phyloP scores from a whole-genome alignment of 2,797 vertebrate genomes.

The Antrozous pallidus region DNA sequence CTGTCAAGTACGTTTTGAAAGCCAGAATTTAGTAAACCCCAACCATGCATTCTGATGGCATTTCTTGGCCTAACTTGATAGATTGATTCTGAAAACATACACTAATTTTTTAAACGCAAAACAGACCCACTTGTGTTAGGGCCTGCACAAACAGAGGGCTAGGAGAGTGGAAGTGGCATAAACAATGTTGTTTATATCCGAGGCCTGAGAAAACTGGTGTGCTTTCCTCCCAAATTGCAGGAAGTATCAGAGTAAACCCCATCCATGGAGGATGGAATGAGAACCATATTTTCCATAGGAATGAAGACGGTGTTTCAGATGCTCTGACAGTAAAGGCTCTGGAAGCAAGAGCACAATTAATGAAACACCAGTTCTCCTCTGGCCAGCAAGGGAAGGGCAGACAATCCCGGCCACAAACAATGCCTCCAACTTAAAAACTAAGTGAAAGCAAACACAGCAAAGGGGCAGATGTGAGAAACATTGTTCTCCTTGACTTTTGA shows the following conservation, averaged over 20 bases:
- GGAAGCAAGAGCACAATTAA: conserved; percentile 6
- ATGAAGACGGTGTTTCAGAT: conserved; percentile 33
- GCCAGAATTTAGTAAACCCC: conserved; percentile 53
- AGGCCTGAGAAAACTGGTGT: conserved; percentile 70
- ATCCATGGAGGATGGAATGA: conserved; percentile 74
- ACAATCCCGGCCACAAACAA: neutral
- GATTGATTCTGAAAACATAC: conserved; percentile 76
- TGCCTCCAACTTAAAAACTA: conserved; percentile 23
- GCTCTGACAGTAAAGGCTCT: conserved; percentile 54
- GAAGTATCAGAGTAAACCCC: conserved; percentile 75
- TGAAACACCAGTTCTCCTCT: conserved; percentile 19
- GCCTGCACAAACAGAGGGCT: conserved; percentile 67
- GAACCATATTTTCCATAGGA: conserved; percentile 69
- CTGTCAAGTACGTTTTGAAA: conserved; percentile 56
- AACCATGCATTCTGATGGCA: conserved; percentile 51
- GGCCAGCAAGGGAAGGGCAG: neutral
- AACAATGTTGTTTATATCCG: conserved; percentile 71
- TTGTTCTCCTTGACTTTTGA: neutral
- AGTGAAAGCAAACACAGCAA: neutral
- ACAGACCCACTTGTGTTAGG: conserved; percentile 57
- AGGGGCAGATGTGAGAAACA: neutral
- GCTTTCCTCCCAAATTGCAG: conserved; percentile 77
- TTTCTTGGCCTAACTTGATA: conserved; percentile 69
- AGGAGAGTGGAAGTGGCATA: conserved; percentile 65
- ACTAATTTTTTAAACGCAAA: conserved; percentile 75